Base-by-base conservation (phyloP, 2,113 vertebrate species). In the Ovis canadensis region DNA sequence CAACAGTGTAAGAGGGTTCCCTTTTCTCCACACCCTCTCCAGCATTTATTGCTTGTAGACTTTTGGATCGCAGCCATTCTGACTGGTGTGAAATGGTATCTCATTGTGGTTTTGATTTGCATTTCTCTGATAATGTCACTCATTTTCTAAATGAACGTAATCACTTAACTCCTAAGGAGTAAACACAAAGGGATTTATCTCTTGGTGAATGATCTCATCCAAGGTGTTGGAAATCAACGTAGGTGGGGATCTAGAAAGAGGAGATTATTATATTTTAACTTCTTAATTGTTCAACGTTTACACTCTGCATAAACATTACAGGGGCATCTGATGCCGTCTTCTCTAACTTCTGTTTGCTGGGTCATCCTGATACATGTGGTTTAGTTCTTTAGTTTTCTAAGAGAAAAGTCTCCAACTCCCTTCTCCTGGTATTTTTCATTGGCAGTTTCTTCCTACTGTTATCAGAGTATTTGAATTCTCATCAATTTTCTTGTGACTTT, bases 401-500 rank as follows among this genome's bases (percentile, higher is more conserved):
- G 57, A 78, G 52, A 43, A 62, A 50, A 91, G 8, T 54, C 45
- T 91, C 36, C 23, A 67, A 12, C 52, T 90, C 54, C 33, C n/a
- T 17, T 91, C 64, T 29, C 60, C 33, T 52, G 27, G 31, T 71
- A 27, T 71, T 97, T 97, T 97, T 71, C 74, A 81, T 45, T 50
- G 82, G 93, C 50, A 80, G 90, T 23, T 36, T 77, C 78, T 60
- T 62, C 31, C 78, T 23, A 3, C 54, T 89, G 57, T 83, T 96
- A 87, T 74, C 60, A n/a, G 87, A 45, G 77, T 14, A 36, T 74
- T 96, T 71, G 48, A 59, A 48, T 88, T 90, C 91, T 81, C 87
- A 60, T 86, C 92, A n/a, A 14, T 96, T 96, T 95, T 78, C 92
- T 85, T 52, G 50, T 90, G 96, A 87, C 94, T 96, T 90, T 45